A percentile compares a stretch with the other conserved stretches of the same genome.
These are phyloP conservation scores for Mixornis gularis DNA, from an alignment of 2,113 vertebrate genomes.

Conservation along the genomic window DNA sequence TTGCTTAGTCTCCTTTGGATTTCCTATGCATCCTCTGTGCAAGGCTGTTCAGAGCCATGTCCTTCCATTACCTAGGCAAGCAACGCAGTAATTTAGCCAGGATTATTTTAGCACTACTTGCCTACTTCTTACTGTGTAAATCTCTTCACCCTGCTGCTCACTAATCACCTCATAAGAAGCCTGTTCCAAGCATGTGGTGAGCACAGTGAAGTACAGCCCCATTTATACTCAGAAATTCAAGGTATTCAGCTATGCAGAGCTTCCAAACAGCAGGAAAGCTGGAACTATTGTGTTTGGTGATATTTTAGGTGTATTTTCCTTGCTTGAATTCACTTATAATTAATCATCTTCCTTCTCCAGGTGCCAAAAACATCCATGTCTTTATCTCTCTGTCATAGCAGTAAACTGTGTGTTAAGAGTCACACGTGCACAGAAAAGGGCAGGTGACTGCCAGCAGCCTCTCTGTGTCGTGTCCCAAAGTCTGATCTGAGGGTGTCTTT, in stretches of 20 bases:
- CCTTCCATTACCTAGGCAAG: neutral
- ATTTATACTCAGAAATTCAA: slow-evolving; percentile 39
- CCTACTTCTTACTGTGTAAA: slow-evolving; percentile 25
- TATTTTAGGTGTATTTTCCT: neutral
- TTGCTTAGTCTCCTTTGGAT: neutral
- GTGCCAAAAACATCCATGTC: neutral
- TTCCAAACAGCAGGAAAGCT: neutral
- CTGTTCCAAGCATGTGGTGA: slow-evolving; percentile 19
- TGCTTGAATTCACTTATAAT: neutral
- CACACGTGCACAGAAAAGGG: neutral
- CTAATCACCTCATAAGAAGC: slow-evolving; percentile 14
- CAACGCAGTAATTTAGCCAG: neutral
- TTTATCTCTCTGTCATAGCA: neutral
- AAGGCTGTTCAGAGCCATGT: neutral
- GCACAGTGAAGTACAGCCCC: neutral
- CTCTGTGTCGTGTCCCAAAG: neutral
- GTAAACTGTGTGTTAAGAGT: neutral
- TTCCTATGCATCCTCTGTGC: neutral
- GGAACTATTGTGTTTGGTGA: neutral
- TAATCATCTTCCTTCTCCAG: neutral
- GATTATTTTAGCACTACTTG: slow-evolving; percentile 31
- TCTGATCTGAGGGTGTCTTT: neutral
- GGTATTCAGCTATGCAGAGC: neutral
- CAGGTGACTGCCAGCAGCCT: neutral
- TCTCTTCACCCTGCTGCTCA: slow-evolving; percentile 34